Evolutionary conservation across 2,888 invertebrate species (phyloP).

Genomic region (Sussaba pulchella): DNA sequence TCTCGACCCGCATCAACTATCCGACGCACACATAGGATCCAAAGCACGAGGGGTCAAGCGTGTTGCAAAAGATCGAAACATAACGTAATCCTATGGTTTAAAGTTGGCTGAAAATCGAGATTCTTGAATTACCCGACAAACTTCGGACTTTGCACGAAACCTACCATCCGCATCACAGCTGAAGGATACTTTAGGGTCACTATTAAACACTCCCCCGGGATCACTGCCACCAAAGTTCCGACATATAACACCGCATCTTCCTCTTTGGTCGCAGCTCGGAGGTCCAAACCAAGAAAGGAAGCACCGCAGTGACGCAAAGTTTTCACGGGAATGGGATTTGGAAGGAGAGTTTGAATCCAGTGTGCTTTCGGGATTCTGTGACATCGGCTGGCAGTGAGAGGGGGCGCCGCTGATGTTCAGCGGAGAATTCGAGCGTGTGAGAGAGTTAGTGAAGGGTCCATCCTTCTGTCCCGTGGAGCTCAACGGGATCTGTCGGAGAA

Average conservation of each 20-base stretch:
- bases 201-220: not conserved
- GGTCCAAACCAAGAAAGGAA: not conserved
- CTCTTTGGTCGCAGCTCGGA: slow-evolving; percentile 8
- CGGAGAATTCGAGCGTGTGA: slow-evolving; percentile 41
- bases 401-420: slow-evolving; percentile 43
- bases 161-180: not conserved
- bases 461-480: not conserved
- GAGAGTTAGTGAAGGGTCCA: slow-evolving; percentile 10
- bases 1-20: slow-evolving; percentile 11
- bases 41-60: slow-evolving; percentile 52
- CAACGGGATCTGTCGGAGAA: slow-evolving; percentile 8
- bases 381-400: slow-evolving; percentile 18
- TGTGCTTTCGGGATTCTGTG: slow-evolving; percentile 31
- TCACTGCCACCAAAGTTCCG: not conserved
- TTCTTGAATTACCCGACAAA: slow-evolving; percentile 5
- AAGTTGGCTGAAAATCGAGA: slow-evolving; percentile 23
- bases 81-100: not conserved
- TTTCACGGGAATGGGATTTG: slow-evolving; percentile 49
- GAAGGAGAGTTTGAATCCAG: slow-evolving; percentile 54
- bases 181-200: not conserved
- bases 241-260: not conserved
- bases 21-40: slow-evolving; percentile 16
- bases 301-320: slow-evolving; percentile 36
- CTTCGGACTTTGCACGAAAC: not conserved
- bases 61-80: slow-evolving; percentile 14